Conservation (phyloP, 2,113 vertebrate species). For the Coturnix japonica region DNA sequence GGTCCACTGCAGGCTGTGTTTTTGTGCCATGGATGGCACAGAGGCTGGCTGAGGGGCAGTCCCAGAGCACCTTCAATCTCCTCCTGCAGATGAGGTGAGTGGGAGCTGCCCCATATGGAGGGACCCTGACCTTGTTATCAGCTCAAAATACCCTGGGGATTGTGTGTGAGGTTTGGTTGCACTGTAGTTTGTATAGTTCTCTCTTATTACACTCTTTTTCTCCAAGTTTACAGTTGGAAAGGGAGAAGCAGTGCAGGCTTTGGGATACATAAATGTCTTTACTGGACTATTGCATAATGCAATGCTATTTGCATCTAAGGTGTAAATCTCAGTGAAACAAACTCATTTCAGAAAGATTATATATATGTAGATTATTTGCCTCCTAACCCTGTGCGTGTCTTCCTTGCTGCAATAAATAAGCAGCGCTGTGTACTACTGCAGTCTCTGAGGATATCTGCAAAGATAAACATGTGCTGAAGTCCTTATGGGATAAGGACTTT, state of each 20-base stretch:
- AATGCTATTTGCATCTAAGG: not conserved
- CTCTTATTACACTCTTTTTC: not conserved
- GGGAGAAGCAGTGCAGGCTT: not conserved
- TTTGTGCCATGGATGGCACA: not conserved
- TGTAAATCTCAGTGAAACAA: not conserved
- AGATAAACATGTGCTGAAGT: not conserved
- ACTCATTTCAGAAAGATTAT: not conserved
- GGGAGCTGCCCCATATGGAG: accelerated
- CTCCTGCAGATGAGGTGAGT: not conserved
- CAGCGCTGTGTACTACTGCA: not conserved
- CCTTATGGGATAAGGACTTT: not conserved
- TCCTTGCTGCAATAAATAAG: not conserved
- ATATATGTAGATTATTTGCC: not conserved
- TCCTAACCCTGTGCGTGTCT: not conserved
- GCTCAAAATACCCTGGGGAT: too few species aligned
- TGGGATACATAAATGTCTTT: not conserved
- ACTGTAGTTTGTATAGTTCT: accelerated
- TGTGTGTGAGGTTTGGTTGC: not conserved
- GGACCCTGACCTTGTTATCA: not conserved
- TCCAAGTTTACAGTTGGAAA: not conserved
- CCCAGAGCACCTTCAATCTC: too few species aligned
- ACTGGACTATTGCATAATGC: not conserved
- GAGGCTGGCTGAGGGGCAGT: not conserved
- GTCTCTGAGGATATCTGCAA: not conserved
- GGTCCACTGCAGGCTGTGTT: accelerated